Evolutionary conservation across 2,113 vertebrate genomes (phyloP).

Genomic region (Thinocorus orbignyianus): DNA sequence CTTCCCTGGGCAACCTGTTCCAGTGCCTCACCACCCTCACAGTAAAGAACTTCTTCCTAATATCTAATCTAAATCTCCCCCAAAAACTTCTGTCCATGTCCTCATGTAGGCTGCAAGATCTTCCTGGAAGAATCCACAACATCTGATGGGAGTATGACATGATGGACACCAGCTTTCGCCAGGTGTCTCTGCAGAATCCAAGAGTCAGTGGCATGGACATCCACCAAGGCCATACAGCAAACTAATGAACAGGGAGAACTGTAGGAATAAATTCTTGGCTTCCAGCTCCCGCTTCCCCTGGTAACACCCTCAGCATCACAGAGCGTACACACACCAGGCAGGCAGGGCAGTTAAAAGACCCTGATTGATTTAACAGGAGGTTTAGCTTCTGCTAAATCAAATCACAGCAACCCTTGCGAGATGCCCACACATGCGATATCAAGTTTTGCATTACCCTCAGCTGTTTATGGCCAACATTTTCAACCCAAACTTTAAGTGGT

Average conservation of each 20-base stretch:
- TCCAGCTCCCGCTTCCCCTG: slow-evolving; percentile 23
- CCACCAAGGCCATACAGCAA: not conserved
- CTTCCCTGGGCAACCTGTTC: too few relatives aligned
- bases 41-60: too few relatives aligned
- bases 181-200: not conserved
- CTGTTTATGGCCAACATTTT: not conserved
- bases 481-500: not conserved
- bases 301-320: slow-evolving; percentile 21
- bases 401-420: not conserved
- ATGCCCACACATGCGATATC: not conserved
- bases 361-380: slow-evolving; percentile 46
- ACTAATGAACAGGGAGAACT: not conserved
- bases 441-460: slow-evolving; percentile 10
- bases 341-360: not conserved
- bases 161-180: not conserved
- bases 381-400: slow-evolving; percentile 34
- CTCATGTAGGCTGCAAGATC: not conserved
- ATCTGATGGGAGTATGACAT: not conserved
- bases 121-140: not conserved
- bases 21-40: too few relatives aligned
- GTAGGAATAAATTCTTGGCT: slow-evolving; percentile 18
- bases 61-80: too few relatives aligned
- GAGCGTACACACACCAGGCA: not conserved
- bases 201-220: not conserved
- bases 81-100: not conserved